Conservation (phyloP, 1,140 invertebrate species). For the Gonioctena quinquepunctata region DNA sequence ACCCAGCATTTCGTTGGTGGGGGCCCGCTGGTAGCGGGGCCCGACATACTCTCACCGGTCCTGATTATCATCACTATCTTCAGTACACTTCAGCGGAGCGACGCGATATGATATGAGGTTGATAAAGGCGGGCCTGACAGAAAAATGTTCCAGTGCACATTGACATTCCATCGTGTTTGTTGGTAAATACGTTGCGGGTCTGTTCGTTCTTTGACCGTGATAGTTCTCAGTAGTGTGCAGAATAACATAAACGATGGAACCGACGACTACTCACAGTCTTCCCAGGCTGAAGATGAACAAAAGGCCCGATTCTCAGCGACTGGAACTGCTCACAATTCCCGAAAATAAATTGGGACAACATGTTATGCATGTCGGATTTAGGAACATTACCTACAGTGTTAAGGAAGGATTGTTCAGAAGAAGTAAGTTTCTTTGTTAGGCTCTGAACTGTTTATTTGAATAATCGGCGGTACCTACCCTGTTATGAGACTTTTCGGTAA, state of each 20-base stretch:
- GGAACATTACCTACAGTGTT: constrained; percentile 33
- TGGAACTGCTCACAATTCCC: constrained; percentile 33
- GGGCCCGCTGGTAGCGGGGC: too few relatives aligned
- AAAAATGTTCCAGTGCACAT: background rate
- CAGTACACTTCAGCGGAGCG: background rate
- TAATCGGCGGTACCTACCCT: too few relatives aligned
- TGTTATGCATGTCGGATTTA: constrained; percentile 32
- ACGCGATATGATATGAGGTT: background rate
- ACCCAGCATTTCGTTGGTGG: too few relatives aligned
- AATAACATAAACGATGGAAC: background rate
- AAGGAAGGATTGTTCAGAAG: constrained; percentile 33
- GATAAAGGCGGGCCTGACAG: background rate
- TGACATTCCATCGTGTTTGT: background rate
- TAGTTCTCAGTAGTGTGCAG: background rate
- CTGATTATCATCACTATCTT: background rate
- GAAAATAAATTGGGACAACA: constrained; percentile 9
- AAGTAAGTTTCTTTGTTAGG: constrained; percentile 33
- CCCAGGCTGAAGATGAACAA: constrained; percentile 22
- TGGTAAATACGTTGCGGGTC: background rate
- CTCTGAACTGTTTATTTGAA: too few relatives aligned
- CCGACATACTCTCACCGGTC: too few relatives aligned
- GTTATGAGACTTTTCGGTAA: too few relatives aligned
- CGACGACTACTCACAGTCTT: background rate
- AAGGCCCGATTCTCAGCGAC: constrained; percentile 32
- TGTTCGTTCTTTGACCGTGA: background rate